phyloP scores from a whole-genome alignment of 2,113 vertebrate species.

The Neolamprologus caudopunctatus region DNA sequence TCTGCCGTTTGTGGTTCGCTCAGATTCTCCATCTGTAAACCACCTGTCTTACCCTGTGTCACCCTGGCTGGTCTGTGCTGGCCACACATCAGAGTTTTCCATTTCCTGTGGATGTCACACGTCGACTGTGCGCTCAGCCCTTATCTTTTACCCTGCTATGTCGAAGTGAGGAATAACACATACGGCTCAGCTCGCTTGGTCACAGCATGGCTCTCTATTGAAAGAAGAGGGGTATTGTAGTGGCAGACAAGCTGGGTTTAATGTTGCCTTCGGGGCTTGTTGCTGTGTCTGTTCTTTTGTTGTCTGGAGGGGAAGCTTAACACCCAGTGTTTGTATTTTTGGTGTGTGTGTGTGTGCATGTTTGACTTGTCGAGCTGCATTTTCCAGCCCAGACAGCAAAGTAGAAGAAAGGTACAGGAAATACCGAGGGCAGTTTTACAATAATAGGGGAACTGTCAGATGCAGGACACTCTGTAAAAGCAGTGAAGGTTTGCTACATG shows the following conservation, averaged over 20 bases:
- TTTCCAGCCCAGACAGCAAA: slow-evolving; percentile 1
- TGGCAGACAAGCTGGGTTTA: slow-evolving; percentile 20
- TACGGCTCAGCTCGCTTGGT: neutral
- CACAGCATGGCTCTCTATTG: neutral
- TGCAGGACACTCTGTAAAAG: neutral
- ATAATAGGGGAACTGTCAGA: neutral
- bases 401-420: slow-evolving; percentile 33
- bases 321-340: slow-evolving; percentile 24
- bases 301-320: slow-evolving; percentile 45
- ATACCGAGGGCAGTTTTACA: slow-evolving; percentile 25
- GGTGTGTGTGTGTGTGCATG: neutral
- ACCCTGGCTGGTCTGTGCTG: neutral
- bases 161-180: neutral
- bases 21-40: slow-evolving; percentile 41
- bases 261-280: slow-evolving; percentile 57
- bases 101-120: slow-evolving; percentile 17
- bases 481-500: neutral
- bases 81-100: slow-evolving; percentile 16
- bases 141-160: neutral
- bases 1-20: neutral
- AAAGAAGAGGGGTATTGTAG: slow-evolving; percentile 25
- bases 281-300: slow-evolving; percentile 54
- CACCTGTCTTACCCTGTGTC: slow-evolving; percentile 36
- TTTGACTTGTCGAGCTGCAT: slow-evolving; percentile 27
- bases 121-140: neutral